These are phyloP conservation scores for Petaurus breviceps DNA, from an alignment of 2,113 vertebrate genomes.

Conservation along the genomic window DNA sequence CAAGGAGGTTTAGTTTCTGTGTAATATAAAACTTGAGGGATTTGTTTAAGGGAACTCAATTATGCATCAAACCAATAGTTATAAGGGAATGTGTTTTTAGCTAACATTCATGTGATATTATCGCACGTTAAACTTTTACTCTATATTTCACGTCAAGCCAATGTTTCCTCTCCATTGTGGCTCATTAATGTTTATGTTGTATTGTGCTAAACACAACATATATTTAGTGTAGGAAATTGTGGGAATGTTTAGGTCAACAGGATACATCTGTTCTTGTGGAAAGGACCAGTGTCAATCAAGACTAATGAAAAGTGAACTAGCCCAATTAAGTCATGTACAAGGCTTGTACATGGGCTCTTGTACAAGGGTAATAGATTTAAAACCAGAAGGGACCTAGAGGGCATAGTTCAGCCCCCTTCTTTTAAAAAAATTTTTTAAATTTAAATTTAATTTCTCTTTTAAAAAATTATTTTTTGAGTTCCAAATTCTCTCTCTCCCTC, in stretches of 20 bases:
- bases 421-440: no score
- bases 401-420: neutral
- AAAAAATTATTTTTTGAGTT: no score
- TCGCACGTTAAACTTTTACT: neutral
- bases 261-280: neutral
- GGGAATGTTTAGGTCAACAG: neutral
- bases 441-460: no score
- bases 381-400: neutral
- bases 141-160: neutral
- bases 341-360: no score
- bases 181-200: neutral
- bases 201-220: neutral
- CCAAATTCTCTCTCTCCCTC: no score
- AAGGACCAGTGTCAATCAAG: neutral
- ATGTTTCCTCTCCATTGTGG: neutral
- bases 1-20: neutral
- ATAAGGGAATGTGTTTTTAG: neutral
- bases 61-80: neutral
- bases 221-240: neutral
- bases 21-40: neutral
- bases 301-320: neutral
- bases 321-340: neutral
- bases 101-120: neutral
- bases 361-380: neutral
- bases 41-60: neutral